Evolutionary conservation across 2,888 invertebrate genomes (phyloP), one percentile per base, ranked within the genome.

Genomic region (Reticulitermes lucifugus): DNA sequence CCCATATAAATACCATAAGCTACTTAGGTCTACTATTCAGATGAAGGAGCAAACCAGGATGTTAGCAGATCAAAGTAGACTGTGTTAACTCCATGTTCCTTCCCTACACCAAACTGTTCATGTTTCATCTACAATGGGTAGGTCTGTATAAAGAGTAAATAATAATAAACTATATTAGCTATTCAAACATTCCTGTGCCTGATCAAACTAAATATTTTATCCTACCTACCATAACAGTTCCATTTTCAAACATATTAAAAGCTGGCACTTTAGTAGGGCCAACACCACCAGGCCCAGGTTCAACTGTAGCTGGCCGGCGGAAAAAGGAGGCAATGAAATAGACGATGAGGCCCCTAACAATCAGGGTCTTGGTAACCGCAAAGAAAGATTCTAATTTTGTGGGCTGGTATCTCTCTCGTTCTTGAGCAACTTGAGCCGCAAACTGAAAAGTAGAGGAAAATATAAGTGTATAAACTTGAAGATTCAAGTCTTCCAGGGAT

Each of bases 311-410:
- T n/a, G 90, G 88, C 88, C 94, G 93, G 81, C 97, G 93, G 90
- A 99, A 98, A 92, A 98, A 96, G 79, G 97, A 96, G 87, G 96
- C 96, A 73, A 99, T 96, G 89, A 98, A 97, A 91, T 98, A 99
- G 87, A 99, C 96, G 87, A 99, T 96, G 85, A 98, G 91, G 86
- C 96, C 98, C 88, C 98, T 93, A 84, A 98, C 93, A 79, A 98
- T 94, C 85, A 98, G 92, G 0, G 97, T 96, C 91, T 98, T 98
- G 12, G 96, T 93, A 86, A 98, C 93, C 0, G 96, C 95, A 90
- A 97, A 95, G 90, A 96, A 96, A 7, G 96, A 96, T 90, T 96
- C 96, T 91, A 95, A 90, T 90, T 93, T 94, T 18, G 94, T 91
- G 43, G 95, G 95, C 89, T 94, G 95, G 60, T 89, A 89, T 83